Base-by-base conservation (phyloP, 2,113 vertebrate genomes). In the Oostethus manadensis region DNA sequence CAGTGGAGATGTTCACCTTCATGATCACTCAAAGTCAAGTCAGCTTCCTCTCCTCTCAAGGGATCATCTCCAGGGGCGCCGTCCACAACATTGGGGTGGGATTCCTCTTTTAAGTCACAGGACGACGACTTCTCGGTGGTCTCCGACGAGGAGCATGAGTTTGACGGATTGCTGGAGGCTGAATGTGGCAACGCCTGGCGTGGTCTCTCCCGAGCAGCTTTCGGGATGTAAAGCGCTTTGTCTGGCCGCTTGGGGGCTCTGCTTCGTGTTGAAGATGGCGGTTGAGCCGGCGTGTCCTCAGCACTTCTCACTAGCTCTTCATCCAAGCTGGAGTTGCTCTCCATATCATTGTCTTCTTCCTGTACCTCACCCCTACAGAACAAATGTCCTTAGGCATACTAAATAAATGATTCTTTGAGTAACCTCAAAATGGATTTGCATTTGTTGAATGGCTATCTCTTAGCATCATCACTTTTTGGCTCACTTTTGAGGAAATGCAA, bases 171-270 rank as follows among this genome's bases (percentile, higher is more conserved):
- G 16, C 35, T 20, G 38, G 70, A 51, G 48, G 56, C 63, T 20
- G 69, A 38, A 48, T 18, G 59, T 11, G 51, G 40, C 9, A 13
- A 51, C 26, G 74, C 70, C 3, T 26, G 26, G 22, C 64, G 67
- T 11, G 61, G 60, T 48, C 78, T 80, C 47, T 76, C 51, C 40
- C 89, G 82, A 40, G 81, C 68, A 1, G 81, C 88, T 22, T 82
- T 76, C 0, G 89, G 89, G 56, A 87, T 68, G 60, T 88, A 91
- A 55, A 91, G 82, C 13, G 88, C 78, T 65, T 90, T 84, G 62
- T 91, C 89, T 0, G 89, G 90, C 17, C 84, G 79, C 53, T 78
- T 88, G 2, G 58, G 59, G 23, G 54, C 57, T 49, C 68, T 38
- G 65, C 48, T 76, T 44, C 53, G 71, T 0, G 51, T 9, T 10